Base-by-base conservation (phyloP, 1,140 invertebrate genomes). In the Gonatopus flavifemur region DNA sequence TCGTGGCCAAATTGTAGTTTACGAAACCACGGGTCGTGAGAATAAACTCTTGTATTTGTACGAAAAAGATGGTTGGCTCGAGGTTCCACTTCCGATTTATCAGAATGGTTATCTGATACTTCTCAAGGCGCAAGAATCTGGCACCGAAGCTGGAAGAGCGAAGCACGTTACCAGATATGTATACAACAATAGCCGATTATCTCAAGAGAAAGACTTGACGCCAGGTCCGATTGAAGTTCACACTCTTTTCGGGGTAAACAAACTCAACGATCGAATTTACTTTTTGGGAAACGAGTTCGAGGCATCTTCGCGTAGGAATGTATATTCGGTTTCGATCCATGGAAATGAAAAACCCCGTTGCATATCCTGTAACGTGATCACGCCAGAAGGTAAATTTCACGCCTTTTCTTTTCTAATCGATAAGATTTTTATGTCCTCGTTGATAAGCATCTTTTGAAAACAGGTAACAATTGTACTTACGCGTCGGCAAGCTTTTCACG, bases 401-500 rank as follows among this genome's bases (percentile, higher is more conserved):
- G n/a, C n/a, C 28, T 30, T 19, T 39, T 22, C n/a, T 16, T 16
- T 41, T 7, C 32, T 49, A 20, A 9, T 22, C 13, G n/a, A 2
- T 24, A 32, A 4, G 8, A 37, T 46, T 25, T 9, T 24, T 13
- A 12, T 31, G 12, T 31, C 28, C 28, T 19, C 45, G 20, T 41
- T 49, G 30, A 38, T 30, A 20, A 35, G 15, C 48, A 24, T 40
- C 24, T 28, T 28, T 48, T 49, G 2, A n/a, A n/a, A n/a, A n/a
- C 55, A 74, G 80, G 74, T 2, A 78, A 75, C 10, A 59, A 69
- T 3, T 87, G 85, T 63, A 69, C 86, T 45, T 85, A 84, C 67
- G 80, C 85, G 43, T 81, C 82, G n/a, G 86, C 80, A 0, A 76
- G 76, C 3, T 84, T 94, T 50, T 89, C 87, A 44, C 74, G 70